Base-by-base conservation (phyloP, 2,797 vertebrate genomes). In the Neosalanx taihuensis region DNA sequence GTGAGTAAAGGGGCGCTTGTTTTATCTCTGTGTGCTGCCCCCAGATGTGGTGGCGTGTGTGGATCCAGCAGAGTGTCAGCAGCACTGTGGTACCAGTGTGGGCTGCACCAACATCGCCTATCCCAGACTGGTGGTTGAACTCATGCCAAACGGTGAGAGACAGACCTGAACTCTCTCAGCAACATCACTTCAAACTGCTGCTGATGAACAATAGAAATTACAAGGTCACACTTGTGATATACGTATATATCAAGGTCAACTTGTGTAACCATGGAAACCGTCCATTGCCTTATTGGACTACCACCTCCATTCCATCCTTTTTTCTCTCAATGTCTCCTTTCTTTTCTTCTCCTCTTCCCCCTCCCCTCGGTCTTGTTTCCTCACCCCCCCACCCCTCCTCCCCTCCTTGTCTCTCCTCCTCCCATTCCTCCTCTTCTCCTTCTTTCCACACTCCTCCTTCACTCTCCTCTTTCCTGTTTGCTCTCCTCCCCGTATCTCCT, bases 71-170 rank as follows among this genome's bases (percentile, higher is more conserved):
- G 6, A 90, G 75, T 99, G 98, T 83, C 0, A 72, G 20, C 0
- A 6, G 4, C 2, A 86, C 59, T 99, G 98, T 3, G 95, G 88
- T 0, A 81, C 95, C 0, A 1, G 69, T 1, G 96, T 98, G 65
- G 98, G 98, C 80, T 99, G 98, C 67, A 91, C 85, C 79, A 99
- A 99, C 84, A 93, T 98, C 0, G 97, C 98, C 57, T 99, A 96
- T 64, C 96, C 98, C 0, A 96, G 92, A 77, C 61, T 99, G 79
- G 98, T 99, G 68, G 87, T 99, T 65, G 90, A 95, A 46, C 94
- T 99, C 30, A 98, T 99, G 97, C 98, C 98, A 1, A 31, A 95
- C 0, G 98, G 98, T 99, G 80, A 84, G 93, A 82, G 29, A 20
- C 51, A 18, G 35, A 10, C 35, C 35, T 37, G 2, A 37, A 6